Base-by-base conservation (phyloP, 2,797 vertebrate species). In the Mycteria americana region DNA sequence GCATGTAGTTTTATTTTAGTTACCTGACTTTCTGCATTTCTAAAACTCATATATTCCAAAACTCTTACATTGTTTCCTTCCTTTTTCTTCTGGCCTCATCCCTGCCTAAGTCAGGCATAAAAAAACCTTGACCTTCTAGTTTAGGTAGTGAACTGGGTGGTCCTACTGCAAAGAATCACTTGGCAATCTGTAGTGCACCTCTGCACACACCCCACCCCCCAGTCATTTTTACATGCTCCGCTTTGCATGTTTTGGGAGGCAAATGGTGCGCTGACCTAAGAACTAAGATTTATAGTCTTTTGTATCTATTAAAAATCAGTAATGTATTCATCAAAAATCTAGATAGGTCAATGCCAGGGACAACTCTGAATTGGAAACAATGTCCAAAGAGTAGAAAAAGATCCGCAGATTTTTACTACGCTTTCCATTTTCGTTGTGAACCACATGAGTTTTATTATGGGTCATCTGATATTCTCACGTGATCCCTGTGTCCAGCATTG, bases 401-500 rank as follows among this genome's bases (percentile, higher is more conserved):
- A n/a, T 5, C 23, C 56, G 63, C 13, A 37, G 17, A 15, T 27
- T 62, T 92, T 94, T 63, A 27, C 8, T n/a, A 2, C 4, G 7
- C 2, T 67, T 91, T 67, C 30, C 3, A 13, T 77, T 78, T 88
- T 62, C 51, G 5, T 53, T 80, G 39, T 65, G 31, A 81, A 84
- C 15, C 13, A 13, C 8, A 1, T 11, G 18, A 53, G 2, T 19
- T 79, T 90, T 56, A 60, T 43, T 41, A 37, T 41, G 13, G 12
- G 17, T 53, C 63, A 64, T 56, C 31, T 53, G 59, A 57, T 74
- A 53, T 21, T 45, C 56, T 89, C 24, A 25, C 9, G 24, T 27
- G 35, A 63, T 68, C 6, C 31, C 23, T 0, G 0, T 30, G 35
- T 62, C 51, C 41, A 51, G 1, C 30, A 69, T 0, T 75, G 51